These are phyloP conservation scores for Epinotia bilunana DNA, from an alignment of 2,888 invertebrate genomes.

Conservation along the genomic window DNA sequence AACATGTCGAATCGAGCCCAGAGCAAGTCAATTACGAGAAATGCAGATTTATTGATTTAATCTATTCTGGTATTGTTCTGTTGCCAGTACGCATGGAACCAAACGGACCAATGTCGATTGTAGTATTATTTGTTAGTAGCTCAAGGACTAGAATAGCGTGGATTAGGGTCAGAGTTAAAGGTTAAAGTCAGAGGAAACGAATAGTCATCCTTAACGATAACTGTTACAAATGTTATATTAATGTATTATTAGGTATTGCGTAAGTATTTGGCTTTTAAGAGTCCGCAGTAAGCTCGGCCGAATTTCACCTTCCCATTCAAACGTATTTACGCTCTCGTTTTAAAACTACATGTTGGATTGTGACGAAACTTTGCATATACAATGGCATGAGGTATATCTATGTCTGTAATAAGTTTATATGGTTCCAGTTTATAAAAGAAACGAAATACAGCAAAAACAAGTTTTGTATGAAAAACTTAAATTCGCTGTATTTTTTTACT, in stretches of 20 bases:
- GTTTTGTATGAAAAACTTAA: too few relatives aligned
- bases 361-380: too few relatives aligned
- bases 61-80: slow-evolving; percentile 4
- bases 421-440: too few relatives aligned
- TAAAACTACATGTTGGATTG: too few relatives aligned
- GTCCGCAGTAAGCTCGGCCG: too few relatives aligned
- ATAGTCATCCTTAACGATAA: background rate
- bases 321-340: too few relatives aligned
- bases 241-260: background rate
- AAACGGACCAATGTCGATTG: background rate
- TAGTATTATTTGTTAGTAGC: background rate
- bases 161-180: background rate
- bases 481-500: too few relatives aligned
- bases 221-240: background rate
- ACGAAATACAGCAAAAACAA: too few relatives aligned
- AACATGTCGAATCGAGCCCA: background rate
- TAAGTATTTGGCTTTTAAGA: background rate
- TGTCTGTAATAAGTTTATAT: too few relatives aligned
- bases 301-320: too few relatives aligned
- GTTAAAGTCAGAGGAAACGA: background rate
- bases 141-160: background rate
- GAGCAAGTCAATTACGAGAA: slow-evolving; percentile 32
- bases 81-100: background rate
- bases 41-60: slow-evolving; percentile 24
- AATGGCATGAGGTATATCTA: too few relatives aligned